Evolutionary conservation across 2,888 invertebrate species (phyloP).

Genomic region (Hedya salicella): DNA sequence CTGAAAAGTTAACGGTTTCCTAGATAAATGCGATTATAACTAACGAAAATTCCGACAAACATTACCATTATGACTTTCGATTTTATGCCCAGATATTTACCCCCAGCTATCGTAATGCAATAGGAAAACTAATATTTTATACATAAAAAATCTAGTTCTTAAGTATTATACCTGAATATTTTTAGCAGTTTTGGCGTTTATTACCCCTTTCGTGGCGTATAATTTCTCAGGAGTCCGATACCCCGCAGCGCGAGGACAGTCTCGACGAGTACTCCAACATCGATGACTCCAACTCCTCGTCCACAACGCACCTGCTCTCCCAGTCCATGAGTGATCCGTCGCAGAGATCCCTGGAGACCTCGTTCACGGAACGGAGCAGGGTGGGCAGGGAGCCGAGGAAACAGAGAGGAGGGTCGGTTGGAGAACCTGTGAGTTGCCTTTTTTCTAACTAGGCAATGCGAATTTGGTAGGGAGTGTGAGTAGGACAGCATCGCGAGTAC

Average conservation of each 20-base stretch:
- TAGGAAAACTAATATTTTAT: too few relatives aligned
- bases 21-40: too few relatives aligned
- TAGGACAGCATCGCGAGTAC: too few relatives aligned
- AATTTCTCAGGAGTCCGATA: constrained; percentile 71
- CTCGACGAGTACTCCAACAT: constrained; percentile 76
- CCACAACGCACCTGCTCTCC: constrained; percentile 75
- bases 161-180: neutral
- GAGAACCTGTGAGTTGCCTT: constrained; percentile 62
- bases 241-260: constrained; percentile 75
- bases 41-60: too few relatives aligned
- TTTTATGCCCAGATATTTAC: too few relatives aligned
- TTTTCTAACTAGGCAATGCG: neutral
- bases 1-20: too few relatives aligned
- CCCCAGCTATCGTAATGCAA: too few relatives aligned
- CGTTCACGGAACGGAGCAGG: constrained; percentile 66
- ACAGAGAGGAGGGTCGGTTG: constrained; percentile 67
- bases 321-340: constrained; percentile 72
- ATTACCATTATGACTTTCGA: too few relatives aligned
- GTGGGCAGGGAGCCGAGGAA: constrained; percentile 56
- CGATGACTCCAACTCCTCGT: constrained; percentile 75
- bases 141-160: too few relatives aligned
- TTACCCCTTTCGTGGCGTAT: neutral
- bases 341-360: constrained; percentile 69
- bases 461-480: too few relatives aligned
- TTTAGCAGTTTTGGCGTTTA: neutral